Conservation (phyloP, 2,797 vertebrate species). For the Craterocephalus amniculus region DNA sequence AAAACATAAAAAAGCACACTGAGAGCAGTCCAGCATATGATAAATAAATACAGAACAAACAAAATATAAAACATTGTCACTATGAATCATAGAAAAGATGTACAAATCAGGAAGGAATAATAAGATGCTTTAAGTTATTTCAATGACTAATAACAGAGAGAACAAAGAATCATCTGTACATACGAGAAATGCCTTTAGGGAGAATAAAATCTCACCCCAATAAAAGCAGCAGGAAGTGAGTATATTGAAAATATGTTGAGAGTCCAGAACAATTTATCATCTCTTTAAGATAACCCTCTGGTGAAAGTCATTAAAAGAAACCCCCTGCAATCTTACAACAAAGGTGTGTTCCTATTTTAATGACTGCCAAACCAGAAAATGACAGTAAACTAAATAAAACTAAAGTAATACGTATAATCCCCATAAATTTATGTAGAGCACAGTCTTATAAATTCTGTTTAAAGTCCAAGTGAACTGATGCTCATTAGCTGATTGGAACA, state of each 20-base stretch:
- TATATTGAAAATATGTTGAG: neutral
- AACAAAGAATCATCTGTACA: neutral
- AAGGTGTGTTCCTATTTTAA: neutral
- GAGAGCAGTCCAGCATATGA: neutral
- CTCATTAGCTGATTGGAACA: slow-evolving; percentile 17
- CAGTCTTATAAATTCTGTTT: slow-evolving; percentile 1
- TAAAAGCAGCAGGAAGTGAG: neutral
- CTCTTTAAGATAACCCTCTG: neutral
- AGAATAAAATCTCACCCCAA: neutral
- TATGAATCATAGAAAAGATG: neutral
- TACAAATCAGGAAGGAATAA: neutral
- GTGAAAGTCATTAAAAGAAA: neutral
- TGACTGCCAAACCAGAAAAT: neutral
- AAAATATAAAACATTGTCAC: neutral
- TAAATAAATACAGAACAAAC: neutral
- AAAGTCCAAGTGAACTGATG: neutral
- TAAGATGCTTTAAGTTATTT: neutral
- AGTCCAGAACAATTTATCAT: neutral
- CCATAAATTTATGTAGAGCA: neutral
- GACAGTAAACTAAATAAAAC: neutral
- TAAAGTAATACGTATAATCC: neutral
- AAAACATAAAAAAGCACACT: neutral
- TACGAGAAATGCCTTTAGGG: neutral
- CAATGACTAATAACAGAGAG: neutral
- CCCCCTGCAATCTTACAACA: neutral